A percentile compares a stretch with the other conserved stretches of the same genome.
These are phyloP conservation scores for Corydoras sp. DNA, from an alignment of 2,113 vertebrate species.

Conservation along the genomic window DNA sequence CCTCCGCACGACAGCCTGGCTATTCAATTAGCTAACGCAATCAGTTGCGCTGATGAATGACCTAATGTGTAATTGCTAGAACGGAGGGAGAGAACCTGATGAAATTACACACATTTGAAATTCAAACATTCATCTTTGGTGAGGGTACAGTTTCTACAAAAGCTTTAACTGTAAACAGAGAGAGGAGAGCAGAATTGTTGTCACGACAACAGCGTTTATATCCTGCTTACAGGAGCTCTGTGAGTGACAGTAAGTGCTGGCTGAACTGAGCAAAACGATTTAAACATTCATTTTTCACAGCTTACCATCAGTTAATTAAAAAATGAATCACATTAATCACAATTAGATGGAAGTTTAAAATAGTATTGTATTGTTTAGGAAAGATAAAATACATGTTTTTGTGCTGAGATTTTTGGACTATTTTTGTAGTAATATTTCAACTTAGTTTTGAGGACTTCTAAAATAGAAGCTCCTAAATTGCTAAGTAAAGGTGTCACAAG, in stretches of 20 bases:
- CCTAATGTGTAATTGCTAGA: conserved; percentile 52
- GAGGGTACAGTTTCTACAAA: conserved; percentile 12
- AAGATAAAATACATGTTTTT: no score
- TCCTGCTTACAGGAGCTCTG: conserved; percentile 25
- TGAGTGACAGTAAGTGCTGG: background rate
- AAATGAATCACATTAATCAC: no score
- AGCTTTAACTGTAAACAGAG: background rate
- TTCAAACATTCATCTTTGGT: conserved; percentile 29
- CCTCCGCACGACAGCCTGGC: conserved; percentile 18
- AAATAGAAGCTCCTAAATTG: no score
- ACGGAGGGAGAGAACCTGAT: conserved; percentile 45
- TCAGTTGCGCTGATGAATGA: conserved; percentile 58
- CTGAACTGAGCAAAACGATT: background rate
- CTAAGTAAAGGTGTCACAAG: no score
- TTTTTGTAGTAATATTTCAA: no score
- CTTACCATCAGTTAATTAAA: background rate
- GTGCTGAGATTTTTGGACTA: no score
- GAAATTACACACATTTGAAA: conserved; percentile 52
- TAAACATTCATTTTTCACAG: background rate
- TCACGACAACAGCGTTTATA: conserved; percentile 28
- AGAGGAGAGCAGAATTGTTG: conserved; percentile 20
- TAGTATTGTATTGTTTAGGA: no score
- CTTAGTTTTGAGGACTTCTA: no score
- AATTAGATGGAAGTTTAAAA: no score
- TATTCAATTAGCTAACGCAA: conserved; percentile 60